Conservation (phyloP, 1,140 invertebrate species). For the Copidosoma floridanum region DNA sequence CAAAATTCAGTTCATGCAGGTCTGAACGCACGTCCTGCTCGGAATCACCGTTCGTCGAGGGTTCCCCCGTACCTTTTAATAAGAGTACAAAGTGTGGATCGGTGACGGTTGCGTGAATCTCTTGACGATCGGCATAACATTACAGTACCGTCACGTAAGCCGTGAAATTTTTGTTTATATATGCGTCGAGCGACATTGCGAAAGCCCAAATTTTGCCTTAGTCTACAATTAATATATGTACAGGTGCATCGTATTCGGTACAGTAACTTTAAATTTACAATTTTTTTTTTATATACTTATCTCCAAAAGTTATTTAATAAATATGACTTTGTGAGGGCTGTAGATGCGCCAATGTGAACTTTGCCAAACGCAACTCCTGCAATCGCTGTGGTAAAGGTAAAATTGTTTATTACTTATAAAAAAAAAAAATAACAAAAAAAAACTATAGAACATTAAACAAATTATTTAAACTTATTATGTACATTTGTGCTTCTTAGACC, state of each 20-base stretch:
- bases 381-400: conserved; percentile 84
- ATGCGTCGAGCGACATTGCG: conserved; percentile 23
- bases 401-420: too few relatives aligned
- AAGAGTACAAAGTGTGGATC: conserved; percentile 7
- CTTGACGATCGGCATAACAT: not conserved
- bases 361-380: conserved; percentile 83
- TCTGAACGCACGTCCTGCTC: not conserved
- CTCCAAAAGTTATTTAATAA: too few relatives aligned
- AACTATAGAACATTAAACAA: too few relatives aligned
- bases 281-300: conserved; percentile 1
- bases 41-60: conserved; percentile 21
- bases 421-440: too few relatives aligned
- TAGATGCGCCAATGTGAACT: conserved; percentile 93
- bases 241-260: conserved; percentile 17
- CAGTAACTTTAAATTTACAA: conserved; percentile 28
- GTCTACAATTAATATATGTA: conserved; percentile 27
- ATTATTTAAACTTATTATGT: too few relatives aligned
- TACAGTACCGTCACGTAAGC: not conserved
- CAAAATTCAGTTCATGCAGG: not conserved
- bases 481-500: conserved; percentile 48
- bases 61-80: not conserved
- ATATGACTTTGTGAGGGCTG: too few relatives aligned
- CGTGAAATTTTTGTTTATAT: not conserved
- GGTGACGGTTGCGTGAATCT: conserved; percentile 13
- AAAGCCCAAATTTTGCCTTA: conserved; percentile 30